Percentiles rank a stretch among this genome's conserved stretches.
Evolutionary conservation across 2,888 invertebrate species (phyloP).

Genomic region (Drosophila fungiperda): DNA sequence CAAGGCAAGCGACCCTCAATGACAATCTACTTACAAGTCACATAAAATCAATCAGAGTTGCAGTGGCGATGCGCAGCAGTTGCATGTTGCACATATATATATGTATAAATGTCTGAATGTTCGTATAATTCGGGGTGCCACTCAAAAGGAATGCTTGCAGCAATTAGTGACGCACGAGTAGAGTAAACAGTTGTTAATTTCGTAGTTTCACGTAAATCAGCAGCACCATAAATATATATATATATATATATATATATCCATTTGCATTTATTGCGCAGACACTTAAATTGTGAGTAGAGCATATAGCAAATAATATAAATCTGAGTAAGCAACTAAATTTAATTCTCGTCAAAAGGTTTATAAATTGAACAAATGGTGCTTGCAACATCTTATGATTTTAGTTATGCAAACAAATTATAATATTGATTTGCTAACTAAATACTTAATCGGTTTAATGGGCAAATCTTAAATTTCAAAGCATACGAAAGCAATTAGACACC

Average conservation of each 20-base stretch:
- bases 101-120: neutral
- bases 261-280: neutral
- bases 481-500: conserved; percentile 24
- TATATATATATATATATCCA: neutral
- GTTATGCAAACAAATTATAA: neutral
- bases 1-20: conserved; percentile 34
- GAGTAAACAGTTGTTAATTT: conserved; percentile 69
- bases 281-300: conserved; percentile 11
- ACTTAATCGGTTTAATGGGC: neutral
- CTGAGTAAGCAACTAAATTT: neutral
- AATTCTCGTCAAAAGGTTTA: conserved; percentile 11
- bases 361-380: conserved; percentile 10
- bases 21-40: conserved; percentile 58
- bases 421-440: neutral
- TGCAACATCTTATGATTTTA: neutral
- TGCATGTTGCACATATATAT: neutral
- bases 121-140: conserved; percentile 5
- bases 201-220: conserved; percentile 65
- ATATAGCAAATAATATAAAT: conserved; percentile 11
- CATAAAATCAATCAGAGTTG: conserved; percentile 76
- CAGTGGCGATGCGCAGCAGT: conserved; percentile 39
- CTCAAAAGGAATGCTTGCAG: conserved; percentile 44
- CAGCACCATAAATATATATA: conserved; percentile 1
- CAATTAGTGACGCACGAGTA: conserved; percentile 74
- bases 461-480: conserved; percentile 6